Evolutionary conservation across 2,113 vertebrate species (phyloP).

Genomic region (Zingel zingel): DNA sequence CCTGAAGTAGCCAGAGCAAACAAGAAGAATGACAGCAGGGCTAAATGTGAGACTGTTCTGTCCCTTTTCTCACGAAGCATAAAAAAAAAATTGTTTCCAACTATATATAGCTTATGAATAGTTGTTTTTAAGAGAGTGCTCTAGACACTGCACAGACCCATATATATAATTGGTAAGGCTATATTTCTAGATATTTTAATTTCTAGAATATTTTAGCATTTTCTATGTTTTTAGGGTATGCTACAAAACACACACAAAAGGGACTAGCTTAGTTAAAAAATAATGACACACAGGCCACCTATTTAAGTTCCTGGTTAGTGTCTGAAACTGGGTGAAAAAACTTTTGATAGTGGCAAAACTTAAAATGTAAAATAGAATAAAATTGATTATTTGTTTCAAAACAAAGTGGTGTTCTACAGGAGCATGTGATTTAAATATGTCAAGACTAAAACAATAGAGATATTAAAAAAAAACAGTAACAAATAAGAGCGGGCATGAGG

Average conservation of each 20-base stretch:
- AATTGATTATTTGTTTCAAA: not conserved
- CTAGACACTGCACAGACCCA: not conserved
- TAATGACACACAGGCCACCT: not conserved
- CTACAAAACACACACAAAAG: not conserved
- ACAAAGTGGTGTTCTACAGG: not conserved
- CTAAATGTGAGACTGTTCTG: slow-evolving; percentile 23
- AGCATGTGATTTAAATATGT: not conserved
- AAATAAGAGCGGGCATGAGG: too few species aligned
- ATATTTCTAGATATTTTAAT: not conserved
- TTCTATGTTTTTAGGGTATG: not conserved
- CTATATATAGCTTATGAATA: not conserved
- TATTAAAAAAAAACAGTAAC: too few species aligned
- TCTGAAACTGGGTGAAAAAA: not conserved
- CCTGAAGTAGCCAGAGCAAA: slow-evolving; percentile 84
- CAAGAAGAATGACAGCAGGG: slow-evolving; percentile 51
- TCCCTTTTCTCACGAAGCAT: slow-evolving; percentile 18
- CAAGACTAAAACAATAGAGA: not conserved
- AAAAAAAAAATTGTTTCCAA: slow-evolving; percentile 25
- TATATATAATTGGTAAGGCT: not conserved
- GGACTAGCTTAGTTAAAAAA: not conserved
- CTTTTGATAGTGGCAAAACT: not conserved
- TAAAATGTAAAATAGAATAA: not conserved
- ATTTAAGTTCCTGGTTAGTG: slow-evolving; percentile 27
- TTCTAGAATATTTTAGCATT: not conserved
- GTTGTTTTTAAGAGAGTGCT: not conserved